Conservation (phyloP, 2,888 invertebrate genomes). For the Archips crataeganus region DNA sequence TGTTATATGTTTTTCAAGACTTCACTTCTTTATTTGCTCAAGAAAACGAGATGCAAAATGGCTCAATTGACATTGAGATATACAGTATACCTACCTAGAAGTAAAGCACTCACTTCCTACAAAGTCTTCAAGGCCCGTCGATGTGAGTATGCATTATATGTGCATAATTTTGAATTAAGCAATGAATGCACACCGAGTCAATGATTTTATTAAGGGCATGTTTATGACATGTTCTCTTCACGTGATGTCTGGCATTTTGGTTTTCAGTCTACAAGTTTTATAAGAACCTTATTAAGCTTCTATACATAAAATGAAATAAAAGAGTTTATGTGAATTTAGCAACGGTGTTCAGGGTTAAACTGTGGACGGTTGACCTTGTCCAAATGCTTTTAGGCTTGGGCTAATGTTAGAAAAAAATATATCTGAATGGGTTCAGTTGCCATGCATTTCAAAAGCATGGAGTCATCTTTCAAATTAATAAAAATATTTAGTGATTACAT, state of each 20-base stretch:
- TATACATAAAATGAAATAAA: no score
- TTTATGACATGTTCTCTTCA: neutral
- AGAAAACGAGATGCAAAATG: conserved; percentile 1
- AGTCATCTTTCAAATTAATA: no score
- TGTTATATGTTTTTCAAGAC: neutral
- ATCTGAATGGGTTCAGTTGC: no score
- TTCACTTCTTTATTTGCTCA: conserved; percentile 4
- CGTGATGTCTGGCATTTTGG: neutral
- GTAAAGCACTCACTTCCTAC: conserved; percentile 27
- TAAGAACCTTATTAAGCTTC: neutral
- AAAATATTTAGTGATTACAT: no score
- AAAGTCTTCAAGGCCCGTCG: conserved; percentile 17
- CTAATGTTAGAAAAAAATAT: no score
- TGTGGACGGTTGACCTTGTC: no score
- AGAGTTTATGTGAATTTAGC: no score
- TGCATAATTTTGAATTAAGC: conserved; percentile 28
- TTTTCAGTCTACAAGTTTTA: neutral
- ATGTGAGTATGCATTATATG: conserved; percentile 22
- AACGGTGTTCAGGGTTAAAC: no score
- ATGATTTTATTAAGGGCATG: conserved; percentile 22
- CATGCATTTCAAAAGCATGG: no score
- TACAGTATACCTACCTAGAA: conserved; percentile 1
- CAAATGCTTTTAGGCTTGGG: no score
- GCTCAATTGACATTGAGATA: conserved; percentile 7
- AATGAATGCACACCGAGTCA: conserved; percentile 13